Evolutionary conservation across 2,113 vertebrate species (phyloP).

Genomic region (Miniopterus natalensis): DNA sequence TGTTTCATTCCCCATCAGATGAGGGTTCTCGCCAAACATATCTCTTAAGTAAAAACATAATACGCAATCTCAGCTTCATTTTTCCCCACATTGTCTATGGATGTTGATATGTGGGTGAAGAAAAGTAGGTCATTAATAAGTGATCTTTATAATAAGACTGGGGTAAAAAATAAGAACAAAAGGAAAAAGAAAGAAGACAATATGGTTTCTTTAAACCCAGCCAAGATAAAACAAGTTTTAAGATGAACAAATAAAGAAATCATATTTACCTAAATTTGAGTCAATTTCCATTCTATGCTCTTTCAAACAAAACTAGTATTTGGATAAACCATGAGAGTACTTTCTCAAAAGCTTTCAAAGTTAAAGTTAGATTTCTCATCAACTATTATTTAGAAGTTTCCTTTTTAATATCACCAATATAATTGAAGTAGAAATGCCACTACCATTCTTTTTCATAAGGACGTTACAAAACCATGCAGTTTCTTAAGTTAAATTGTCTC

Average conservation of each 20-base stretch:
- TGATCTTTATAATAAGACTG: background rate
- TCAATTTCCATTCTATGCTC: background rate
- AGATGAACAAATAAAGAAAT: background rate
- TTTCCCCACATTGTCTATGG: background rate
- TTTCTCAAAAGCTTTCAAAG: conserved; percentile 24
- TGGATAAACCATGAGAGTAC: background rate
- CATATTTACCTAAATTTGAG: conserved; percentile 25
- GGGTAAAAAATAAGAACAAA: background rate
- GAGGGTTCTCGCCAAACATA: background rate
- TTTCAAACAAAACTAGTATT: conserved; percentile 50
- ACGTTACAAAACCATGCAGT: background rate
- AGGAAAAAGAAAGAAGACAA: background rate
- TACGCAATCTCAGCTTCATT: background rate
- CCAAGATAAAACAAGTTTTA: conserved; percentile 35
- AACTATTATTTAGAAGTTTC: background rate
- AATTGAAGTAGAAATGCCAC: background rate
- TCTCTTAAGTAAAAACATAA: conserved; percentile 9
- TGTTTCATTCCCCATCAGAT: background rate
- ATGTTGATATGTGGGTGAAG: background rate
- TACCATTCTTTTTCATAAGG: background rate
- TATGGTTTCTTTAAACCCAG: background rate
- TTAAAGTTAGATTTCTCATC: background rate
- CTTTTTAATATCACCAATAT: background rate
- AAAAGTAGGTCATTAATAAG: background rate
- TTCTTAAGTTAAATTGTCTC: background rate